These are phyloP conservation scores for Fistularia tabacaria DNA, from an alignment of 2,797 vertebrate species.

Conservation along the genomic window DNA sequence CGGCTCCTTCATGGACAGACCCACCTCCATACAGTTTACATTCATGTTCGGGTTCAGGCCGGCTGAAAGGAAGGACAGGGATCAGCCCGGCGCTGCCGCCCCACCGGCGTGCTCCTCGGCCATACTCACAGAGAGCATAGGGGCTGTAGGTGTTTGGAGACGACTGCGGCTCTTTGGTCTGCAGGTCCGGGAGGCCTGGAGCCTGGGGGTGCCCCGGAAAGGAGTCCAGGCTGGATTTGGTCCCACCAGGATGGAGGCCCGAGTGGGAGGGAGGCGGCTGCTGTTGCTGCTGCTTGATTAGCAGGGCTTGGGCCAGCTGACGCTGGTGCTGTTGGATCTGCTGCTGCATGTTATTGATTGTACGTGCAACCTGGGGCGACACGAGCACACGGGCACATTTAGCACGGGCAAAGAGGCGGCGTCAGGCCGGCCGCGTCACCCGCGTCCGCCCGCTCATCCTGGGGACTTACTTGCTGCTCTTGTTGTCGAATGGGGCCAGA, in stretches of 20 bases:
- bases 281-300: constrained; percentile 94
- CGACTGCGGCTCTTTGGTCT: constrained; percentile 99
- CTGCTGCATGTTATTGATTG: constrained; percentile 99
- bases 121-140: constrained; percentile 88
- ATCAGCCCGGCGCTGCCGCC: not conserved
- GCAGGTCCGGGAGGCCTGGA: constrained; percentile 90
- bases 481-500: constrained; percentile 98
- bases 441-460: too few species aligned
- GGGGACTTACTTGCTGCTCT: constrained; percentile 96
- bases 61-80: constrained; percentile 64
- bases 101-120: not conserved
- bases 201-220: constrained; percentile 89
- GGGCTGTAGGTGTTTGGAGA: constrained; percentile 89
- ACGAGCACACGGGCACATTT: constrained; percentile 26
- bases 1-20: constrained; percentile 91
- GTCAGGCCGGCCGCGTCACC: too few species aligned
- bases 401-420: not conserved
- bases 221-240: constrained; percentile 91
- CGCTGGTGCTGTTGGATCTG: constrained; percentile 99
- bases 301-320: constrained; percentile 98
- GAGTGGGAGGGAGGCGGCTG: constrained; percentile 80
- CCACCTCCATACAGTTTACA: constrained; percentile 94
- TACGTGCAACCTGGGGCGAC: constrained; percentile 91
- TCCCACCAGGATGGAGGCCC: constrained; percentile 84
- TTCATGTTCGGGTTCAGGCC: constrained; percentile 93